Base-by-base conservation (phyloP, 1,140 invertebrate species). In the Samia ricini region DNA sequence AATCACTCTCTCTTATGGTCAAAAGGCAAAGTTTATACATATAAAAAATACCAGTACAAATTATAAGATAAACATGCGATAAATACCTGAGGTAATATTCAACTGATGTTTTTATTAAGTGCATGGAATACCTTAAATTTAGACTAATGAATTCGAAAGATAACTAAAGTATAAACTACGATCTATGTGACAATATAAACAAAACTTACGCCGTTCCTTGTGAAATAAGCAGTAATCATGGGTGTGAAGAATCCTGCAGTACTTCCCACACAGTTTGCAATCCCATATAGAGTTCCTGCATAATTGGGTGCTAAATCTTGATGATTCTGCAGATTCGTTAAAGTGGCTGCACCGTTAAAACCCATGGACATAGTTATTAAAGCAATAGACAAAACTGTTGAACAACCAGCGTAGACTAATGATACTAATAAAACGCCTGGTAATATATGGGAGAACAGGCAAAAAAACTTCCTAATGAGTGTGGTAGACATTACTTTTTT, bases 301-400 rank as follows among this genome's bases (percentile, higher is more conserved):
- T 93, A 96, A 83, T 96, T 97, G 0, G 91, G 91, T 0, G 96
- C 95, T 33, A 97, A 88, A 86, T 97, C 96, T 85, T 98, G 94
- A 65, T 96, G 95, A 80, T 97, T 97, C 73, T 95, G 94, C 74
- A 96, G 92, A 87, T 93, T 97, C 0, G 96, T 96, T 56, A 96
- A 92, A 20, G 95, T 96, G 0, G 95, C 95, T 48, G 96, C 96
- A 0, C 97, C 97, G 66, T 97, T 96, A 19, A 96, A 92, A 1
- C 95, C 94, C 69, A 97, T 91, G 0, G 96, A 95, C 48, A 95
- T 73, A 12, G 95, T 95, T 63, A 96, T 91, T 69, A 96, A 91
- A 1, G 92, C 71, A 0, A 96, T 92, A 6, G 94, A 94, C 21
- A 92, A 69, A 2, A 90, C 76, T 0, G 92, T 90, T 71, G 95